Percentiles rank a stretch among this genome's conserved stretches.
phyloP scores from a whole-genome alignment of 2,888 invertebrate genomes.

The Torymus auratus region DNA sequence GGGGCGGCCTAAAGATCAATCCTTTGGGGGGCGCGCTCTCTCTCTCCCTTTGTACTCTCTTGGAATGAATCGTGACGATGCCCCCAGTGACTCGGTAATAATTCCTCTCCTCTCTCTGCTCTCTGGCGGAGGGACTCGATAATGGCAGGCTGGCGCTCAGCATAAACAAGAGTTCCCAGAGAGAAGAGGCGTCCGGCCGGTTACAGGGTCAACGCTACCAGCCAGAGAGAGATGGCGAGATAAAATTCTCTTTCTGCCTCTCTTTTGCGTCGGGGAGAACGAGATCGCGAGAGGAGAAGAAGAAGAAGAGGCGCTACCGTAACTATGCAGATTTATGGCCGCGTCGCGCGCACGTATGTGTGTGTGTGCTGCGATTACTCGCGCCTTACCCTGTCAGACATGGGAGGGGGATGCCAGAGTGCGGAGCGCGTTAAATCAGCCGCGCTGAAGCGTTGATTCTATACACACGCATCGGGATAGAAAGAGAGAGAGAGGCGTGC shows the following conservation, averaged over 20 bases:
- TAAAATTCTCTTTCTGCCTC: slow-evolving; percentile 24
- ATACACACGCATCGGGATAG: no score
- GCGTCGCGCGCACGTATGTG: slow-evolving; percentile 34
- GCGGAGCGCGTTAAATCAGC: no score
- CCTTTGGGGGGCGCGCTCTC: neutral
- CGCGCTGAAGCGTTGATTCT: no score
- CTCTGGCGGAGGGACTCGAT: slow-evolving; percentile 47
- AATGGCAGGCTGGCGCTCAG: slow-evolving; percentile 58
- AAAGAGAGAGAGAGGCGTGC: no score
- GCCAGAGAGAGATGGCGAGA: slow-evolving; percentile 60
- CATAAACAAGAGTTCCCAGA: slow-evolving; percentile 62
- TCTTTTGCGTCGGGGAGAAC: slow-evolving; percentile 3
- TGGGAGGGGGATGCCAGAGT: no score
- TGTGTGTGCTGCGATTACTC: slow-evolving; percentile 1
- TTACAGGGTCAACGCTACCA: slow-evolving; percentile 46
- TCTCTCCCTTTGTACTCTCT: slow-evolving; percentile 12
- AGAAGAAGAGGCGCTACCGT: slow-evolving; percentile 61
- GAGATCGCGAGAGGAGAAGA: slow-evolving; percentile 20
- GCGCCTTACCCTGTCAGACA: neutral
- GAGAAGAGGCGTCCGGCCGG: neutral
- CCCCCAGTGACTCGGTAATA: slow-evolving; percentile 61
- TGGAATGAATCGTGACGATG: slow-evolving; percentile 53
- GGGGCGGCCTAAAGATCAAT: neutral
- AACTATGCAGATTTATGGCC: slow-evolving; percentile 66
- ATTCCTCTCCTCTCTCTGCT: slow-evolving; percentile 44